Evolutionary conservation across 2,888 invertebrate species (phyloP), one percentile per base, ranked within the genome.

Genomic region (Lithophane ornitopus): DNA sequence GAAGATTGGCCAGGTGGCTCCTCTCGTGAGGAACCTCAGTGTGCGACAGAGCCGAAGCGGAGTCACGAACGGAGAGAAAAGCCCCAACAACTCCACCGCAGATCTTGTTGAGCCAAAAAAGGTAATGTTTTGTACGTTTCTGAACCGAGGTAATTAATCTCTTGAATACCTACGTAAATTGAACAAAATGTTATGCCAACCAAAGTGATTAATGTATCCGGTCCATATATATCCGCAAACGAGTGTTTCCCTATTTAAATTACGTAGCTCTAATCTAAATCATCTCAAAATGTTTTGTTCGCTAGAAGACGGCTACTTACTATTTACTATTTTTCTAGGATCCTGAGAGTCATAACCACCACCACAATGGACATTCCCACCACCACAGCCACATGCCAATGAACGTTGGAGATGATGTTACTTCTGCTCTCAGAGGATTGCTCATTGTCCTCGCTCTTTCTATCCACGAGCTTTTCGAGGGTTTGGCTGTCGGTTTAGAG

Each of bases 381-480:
- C 91, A 93, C 44, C 97, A 97, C 88, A 96, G 95, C 80, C 97
- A 96, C 89, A 94, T 97, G 93, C 96, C 96, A 0, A 89, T 92
- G n/a, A 85, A 87, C 61, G 85, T 87, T 9, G 95, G 91, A 3
- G 95, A 95, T 85, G 94, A 94, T 85, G 96, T 97, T 84, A 97
- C 97, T 49, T 95, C 96, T 22, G 96, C 96, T 39, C 94, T 98
- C 67, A 97, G 98, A 81, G 98, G 98, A 28, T 94, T 99, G 34
- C 97, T 99, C 71, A 98, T 98, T 70, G 98, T 99, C 0, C 94
- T 98, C 65, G 99, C 98, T 1, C 95, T 99, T 39, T 98, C 98
- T 19, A 97, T 99, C 76, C 99, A 99, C 91, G 98, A 98, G 90
- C 95, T 98, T 0, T 98, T 99, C 90, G 98, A 99, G 95, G 99